Conservation (phyloP, 2,888 invertebrate genomes). For the Phasia obesa region DNA sequence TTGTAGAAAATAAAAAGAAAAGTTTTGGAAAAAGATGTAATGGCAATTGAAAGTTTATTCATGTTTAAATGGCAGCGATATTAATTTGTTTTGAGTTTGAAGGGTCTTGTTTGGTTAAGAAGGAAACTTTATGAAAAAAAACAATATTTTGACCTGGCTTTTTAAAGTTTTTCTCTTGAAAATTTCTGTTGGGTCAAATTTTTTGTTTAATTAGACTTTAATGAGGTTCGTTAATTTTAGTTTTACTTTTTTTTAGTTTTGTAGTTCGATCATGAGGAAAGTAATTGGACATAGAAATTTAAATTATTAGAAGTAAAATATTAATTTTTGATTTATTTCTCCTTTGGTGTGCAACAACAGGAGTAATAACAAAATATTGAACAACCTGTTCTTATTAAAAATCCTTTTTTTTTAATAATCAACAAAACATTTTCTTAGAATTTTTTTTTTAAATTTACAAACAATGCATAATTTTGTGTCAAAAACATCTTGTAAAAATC, state of each 20-base stretch:
- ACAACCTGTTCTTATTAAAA: no score
- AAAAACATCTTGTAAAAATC: no score
- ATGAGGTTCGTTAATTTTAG: neutral
- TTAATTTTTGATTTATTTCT: no score
- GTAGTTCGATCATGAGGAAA: no score
- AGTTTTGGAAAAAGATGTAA: slow-evolving; percentile 6
- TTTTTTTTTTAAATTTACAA: no score
- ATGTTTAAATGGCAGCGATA: slow-evolving; percentile 27
- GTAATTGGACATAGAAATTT: no score
- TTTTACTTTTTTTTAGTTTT: neutral
- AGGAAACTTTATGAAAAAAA: neutral
- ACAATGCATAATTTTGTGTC: no score
- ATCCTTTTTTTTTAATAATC: no score
- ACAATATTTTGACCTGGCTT: neutral
- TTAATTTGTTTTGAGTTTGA: neutral
- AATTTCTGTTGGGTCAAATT: neutral
- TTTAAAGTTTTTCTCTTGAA: neutral
- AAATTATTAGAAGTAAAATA: no score
- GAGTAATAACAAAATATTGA: no score
- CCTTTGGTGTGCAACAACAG: no score
- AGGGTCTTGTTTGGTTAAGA: neutral
- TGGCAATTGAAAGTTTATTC: slow-evolving; percentile 48
- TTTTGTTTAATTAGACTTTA: neutral
- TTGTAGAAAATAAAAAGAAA: neutral
- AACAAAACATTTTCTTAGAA: no score